Conservation (phyloP, 2,113 vertebrate genomes). For the Eublepharis macularius region DNA sequence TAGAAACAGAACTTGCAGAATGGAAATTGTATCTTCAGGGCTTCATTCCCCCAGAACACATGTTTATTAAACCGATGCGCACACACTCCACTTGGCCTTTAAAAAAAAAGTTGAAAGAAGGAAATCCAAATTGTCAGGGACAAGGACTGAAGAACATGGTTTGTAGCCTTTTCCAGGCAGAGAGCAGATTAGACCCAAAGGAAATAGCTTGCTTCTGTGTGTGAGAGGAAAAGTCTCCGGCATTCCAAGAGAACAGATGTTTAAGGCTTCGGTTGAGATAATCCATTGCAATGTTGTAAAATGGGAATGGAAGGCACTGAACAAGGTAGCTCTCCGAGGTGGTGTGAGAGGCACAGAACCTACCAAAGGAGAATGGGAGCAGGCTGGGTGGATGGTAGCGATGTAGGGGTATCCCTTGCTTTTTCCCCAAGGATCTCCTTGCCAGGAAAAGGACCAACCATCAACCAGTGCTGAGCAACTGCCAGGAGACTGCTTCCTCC, state of each 20-base stretch:
- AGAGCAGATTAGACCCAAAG: slow-evolving; percentile 58
- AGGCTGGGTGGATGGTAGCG: background rate
- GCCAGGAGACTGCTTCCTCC: too few species aligned
- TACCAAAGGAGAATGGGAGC: slow-evolving; percentile 13
- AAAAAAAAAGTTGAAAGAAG: too few species aligned
- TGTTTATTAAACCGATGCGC: slow-evolving; percentile 62
- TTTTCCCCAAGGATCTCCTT: background rate
- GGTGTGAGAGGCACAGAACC: too few species aligned
- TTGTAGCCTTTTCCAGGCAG: slow-evolving; percentile 57
- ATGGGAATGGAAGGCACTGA: background rate
- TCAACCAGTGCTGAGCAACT: too few species aligned
- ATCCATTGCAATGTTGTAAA: slow-evolving; percentile 10
- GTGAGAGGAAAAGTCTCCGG: slow-evolving; percentile 5
- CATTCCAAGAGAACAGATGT: slow-evolving; percentile 24
- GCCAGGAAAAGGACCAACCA: background rate
- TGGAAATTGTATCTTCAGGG: slow-evolving; percentile 63
- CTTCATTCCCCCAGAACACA: slow-evolving; percentile 47
- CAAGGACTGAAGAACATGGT: slow-evolving; percentile 40
- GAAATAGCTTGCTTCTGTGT: slow-evolving; percentile 54
- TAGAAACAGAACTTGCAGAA: slow-evolving; percentile 46
- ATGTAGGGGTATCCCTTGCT: background rate
- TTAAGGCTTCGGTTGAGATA: slow-evolving; percentile 49
- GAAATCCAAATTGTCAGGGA: slow-evolving; percentile 46
- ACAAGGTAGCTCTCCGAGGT: too few species aligned
- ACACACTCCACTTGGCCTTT: slow-evolving; percentile 27